Percentiles rank a stretch among this genome's conserved stretches.
Evolutionary conservation across 1,140 invertebrate genomes (phyloP).

Genomic region (Papilio dardanus): DNA sequence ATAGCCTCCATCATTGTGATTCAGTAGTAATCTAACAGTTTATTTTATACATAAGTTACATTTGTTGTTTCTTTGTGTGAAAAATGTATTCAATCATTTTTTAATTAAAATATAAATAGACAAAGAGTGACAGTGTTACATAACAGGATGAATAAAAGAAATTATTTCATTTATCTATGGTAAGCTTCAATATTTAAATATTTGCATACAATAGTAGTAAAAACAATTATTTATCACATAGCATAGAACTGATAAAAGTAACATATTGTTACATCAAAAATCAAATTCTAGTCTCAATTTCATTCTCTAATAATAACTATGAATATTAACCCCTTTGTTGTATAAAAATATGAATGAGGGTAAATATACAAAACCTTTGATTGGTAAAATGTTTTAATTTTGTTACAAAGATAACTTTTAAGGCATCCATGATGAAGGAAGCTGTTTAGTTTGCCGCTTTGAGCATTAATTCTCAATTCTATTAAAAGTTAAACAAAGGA

Average conservation of each 20-base stretch:
- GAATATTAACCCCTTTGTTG: background rate
- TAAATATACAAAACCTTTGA: conserved; percentile 2
- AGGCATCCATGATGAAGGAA: background rate
- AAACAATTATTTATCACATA: no score
- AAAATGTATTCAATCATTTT: background rate
- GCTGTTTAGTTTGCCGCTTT: background rate
- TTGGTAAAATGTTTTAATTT: background rate
- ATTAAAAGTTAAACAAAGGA: background rate
- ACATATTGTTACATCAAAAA: background rate
- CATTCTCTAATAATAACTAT: background rate
- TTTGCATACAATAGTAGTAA: background rate
- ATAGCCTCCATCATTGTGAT: background rate
- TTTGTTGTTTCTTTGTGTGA: background rate
- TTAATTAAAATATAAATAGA: background rate
- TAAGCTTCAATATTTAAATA: background rate
- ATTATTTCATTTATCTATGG: background rate
- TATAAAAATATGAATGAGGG: background rate
- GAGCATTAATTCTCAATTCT: background rate
- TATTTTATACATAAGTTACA: background rate
- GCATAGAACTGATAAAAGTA: no score
- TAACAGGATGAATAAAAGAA: background rate
- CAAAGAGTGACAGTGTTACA: background rate
- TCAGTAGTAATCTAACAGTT: background rate
- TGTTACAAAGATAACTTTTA: background rate
- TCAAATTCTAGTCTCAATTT: background rate